Evolutionary conservation across 1,140 invertebrate genomes (phyloP).

Genomic region (Plectrocnemia conspersa): DNA sequence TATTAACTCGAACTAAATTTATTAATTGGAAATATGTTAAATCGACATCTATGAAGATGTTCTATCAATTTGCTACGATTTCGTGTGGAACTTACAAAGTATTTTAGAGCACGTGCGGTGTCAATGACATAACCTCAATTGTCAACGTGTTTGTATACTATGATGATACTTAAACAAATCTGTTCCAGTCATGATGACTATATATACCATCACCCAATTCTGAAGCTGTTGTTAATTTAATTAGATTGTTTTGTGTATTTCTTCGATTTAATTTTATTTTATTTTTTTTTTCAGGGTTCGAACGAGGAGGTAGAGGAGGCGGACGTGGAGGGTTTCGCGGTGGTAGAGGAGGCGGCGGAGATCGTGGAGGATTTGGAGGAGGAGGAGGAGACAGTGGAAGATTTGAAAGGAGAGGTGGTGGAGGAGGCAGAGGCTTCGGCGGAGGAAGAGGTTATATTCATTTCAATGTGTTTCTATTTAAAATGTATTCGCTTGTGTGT

Average conservation of each 20-base stretch:
- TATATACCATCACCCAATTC: constrained; percentile 2
- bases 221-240: not conserved
- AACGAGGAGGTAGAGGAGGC: constrained; percentile 26
- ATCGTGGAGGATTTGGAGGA: constrained; percentile 2
- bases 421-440: constrained; percentile 40
- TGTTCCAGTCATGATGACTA: constrained; percentile 1
- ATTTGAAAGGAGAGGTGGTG: constrained; percentile 10
- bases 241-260: not conserved
- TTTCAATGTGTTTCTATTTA: no score
- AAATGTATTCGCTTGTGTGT: no score
- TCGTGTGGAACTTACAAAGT: no score
- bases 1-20: no score
- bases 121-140: no score
- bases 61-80: no score
- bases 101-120: no score
- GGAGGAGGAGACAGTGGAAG: constrained; percentile 9
- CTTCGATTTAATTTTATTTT: constrained; percentile 1
- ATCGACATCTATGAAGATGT: no score
- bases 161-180: no score
- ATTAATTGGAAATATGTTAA: no score
- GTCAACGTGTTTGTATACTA: no score
- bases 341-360: constrained; percentile 9
- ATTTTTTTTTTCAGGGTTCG: constrained; percentile 22
- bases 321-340: constrained; percentile 23
- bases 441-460: constrained; percentile 34